These are phyloP conservation scores for Andrena marginata DNA, from an alignment of 2,888 invertebrate species.

Conservation along the genomic window DNA sequence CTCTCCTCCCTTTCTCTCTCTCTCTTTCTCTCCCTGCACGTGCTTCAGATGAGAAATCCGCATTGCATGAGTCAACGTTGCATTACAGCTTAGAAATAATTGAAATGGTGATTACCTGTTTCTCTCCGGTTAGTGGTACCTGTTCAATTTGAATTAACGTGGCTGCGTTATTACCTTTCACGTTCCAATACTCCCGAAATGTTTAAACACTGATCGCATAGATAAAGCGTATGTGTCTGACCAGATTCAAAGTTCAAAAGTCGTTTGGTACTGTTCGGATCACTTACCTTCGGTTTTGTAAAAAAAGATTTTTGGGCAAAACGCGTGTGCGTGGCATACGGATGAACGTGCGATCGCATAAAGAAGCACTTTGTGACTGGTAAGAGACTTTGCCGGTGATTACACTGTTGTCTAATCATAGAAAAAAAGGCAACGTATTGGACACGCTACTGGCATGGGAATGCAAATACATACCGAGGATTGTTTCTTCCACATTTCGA, in stretches of 20 bases:
- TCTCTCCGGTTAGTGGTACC: conserved; percentile 21
- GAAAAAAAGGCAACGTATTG: conserved; percentile 49
- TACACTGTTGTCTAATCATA: conserved; percentile 53
- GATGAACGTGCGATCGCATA: conserved; percentile 68
- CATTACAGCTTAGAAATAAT: conserved; percentile 30
- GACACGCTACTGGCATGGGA: conserved; percentile 64
- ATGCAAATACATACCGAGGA: conserved; percentile 91
- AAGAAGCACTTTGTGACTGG: conserved; percentile 61
- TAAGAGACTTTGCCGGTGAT: conserved; percentile 61
- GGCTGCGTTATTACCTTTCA: conserved; percentile 54
- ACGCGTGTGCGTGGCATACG: conserved; percentile 63
- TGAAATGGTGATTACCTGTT: conserved; percentile 41
- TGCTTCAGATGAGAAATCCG: conserved; percentile 4
- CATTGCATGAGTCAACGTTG: conserved; percentile 14
- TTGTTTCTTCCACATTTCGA: conserved; percentile 99
- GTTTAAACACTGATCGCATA: conserved; percentile 53
- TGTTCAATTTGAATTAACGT: conserved; percentile 37
- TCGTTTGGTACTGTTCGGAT: conserved; percentile 19
- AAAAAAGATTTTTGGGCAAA: conserved; percentile 67
- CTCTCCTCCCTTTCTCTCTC: not conserved
- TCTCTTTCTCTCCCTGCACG: not conserved
- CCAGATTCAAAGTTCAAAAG: conserved; percentile 51
- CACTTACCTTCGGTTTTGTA: conserved; percentile 68
- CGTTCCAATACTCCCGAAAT: conserved; percentile 47
- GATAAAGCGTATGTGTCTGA: conserved; percentile 65